Evolutionary conservation across 2,797 vertebrate genomes (phyloP).

Genomic region (Chelmon rostratus): DNA sequence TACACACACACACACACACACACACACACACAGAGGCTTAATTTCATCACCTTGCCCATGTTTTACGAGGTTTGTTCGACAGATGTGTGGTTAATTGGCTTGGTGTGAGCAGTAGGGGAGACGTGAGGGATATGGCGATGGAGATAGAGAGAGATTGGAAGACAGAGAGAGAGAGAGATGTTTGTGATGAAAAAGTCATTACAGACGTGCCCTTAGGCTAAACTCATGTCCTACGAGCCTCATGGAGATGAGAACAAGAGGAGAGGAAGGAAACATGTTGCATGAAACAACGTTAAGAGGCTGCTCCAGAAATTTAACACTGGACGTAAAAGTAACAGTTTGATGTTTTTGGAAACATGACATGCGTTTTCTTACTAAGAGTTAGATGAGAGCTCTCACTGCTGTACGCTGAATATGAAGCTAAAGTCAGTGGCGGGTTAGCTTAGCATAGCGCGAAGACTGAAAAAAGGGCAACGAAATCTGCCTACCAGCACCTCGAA

Average conservation of each 20-base stretch:
- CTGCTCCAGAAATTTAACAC: neutral
- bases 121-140: constrained; percentile 39
- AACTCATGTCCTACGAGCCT: constrained; percentile 21
- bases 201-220: constrained; percentile 48
- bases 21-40: constrained; percentile 47
- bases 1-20: constrained; percentile 18
- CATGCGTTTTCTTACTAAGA: neutral
- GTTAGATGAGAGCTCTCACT: neutral
- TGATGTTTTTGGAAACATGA: neutral
- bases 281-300: constrained; percentile 4
- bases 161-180: constrained; percentile 23
- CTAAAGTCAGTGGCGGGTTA: neutral
- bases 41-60: constrained; percentile 78
- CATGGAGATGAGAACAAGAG: constrained; percentile 24
- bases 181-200: constrained; percentile 61
- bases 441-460: neutral
- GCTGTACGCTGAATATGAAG: neutral
- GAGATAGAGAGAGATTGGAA: constrained; percentile 25
- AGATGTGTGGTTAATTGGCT: constrained; percentile 82
- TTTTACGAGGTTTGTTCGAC: constrained; percentile 77
- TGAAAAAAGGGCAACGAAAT: neutral
- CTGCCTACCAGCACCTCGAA: neutral
- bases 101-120: constrained; percentile 65
- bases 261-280: neutral
- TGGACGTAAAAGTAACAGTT: neutral